Conservation (phyloP, 2,888 invertebrate species). For the Augochlorella aurata region DNA sequence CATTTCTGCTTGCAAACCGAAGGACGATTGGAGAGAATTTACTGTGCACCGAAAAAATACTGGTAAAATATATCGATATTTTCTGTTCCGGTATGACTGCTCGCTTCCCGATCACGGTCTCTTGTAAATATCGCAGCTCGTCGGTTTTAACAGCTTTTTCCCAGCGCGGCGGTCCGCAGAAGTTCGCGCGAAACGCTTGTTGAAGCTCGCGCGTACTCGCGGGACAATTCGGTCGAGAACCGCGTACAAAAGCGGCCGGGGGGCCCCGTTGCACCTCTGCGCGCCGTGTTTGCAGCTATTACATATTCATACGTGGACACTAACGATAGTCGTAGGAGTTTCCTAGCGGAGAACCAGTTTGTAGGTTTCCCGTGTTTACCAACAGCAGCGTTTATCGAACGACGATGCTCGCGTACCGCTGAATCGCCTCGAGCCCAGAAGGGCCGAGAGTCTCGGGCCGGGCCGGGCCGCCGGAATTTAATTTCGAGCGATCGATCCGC, state of each 20-base stretch:
- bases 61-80: too few species aligned
- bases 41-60: too few species aligned
- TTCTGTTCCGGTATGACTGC: too few species aligned
- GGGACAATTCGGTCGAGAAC: constrained; percentile 29
- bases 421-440: constrained; percentile 14
- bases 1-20: too few species aligned
- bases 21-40: too few species aligned
- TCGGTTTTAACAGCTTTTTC: neutral
- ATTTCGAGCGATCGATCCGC: neutral
- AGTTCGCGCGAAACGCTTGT: constrained; percentile 5
- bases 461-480: constrained; percentile 5
- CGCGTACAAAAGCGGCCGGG: constrained; percentile 24
- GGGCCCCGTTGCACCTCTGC: constrained; percentile 27
- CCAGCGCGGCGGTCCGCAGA: neutral
- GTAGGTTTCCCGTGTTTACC: constrained; percentile 67
- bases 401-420: constrained; percentile 29
- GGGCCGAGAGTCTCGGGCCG: neutral
- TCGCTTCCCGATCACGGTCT: too few species aligned
- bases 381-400: constrained; percentile 60
- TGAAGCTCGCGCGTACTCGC: constrained; percentile 2
- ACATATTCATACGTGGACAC: constrained; percentile 69
- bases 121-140: too few species aligned
- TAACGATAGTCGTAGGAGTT: constrained; percentile 65
- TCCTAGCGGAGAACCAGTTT: constrained; percentile 59
- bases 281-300: constrained; percentile 51